Percentiles rank a stretch among this genome's conserved stretches.
Evolutionary conservation across 1,140 invertebrate species (phyloP).

Genomic region (Trichomalopsis sarcophagae): DNA sequence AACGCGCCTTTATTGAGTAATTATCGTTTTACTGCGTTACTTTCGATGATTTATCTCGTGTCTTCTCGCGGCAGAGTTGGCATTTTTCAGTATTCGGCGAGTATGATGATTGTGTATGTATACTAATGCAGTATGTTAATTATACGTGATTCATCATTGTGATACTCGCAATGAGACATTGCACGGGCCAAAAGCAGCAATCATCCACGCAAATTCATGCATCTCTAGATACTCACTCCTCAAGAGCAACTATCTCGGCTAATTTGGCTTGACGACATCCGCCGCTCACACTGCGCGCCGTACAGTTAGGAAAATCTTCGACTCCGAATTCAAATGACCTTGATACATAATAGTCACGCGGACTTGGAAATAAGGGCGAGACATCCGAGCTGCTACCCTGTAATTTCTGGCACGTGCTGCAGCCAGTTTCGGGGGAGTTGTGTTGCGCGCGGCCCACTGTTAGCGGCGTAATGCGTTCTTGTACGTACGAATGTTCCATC

Average conservation of each 20-base stretch:
- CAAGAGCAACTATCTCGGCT: background rate
- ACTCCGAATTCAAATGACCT: conserved; percentile 71
- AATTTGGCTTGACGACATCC: conserved; percentile 39
- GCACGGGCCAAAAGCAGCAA: no score
- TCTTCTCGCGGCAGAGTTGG: no score
- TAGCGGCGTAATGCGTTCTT: no score
- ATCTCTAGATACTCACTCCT: background rate
- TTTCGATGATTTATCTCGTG: conserved; percentile 34
- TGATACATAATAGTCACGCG: conserved; percentile 43
- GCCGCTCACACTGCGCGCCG: no score
- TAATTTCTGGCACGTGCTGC: conserved; percentile 73
- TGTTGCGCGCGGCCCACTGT: background rate
- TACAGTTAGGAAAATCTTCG: conserved; percentile 59
- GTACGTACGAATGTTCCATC: conserved; percentile 68
- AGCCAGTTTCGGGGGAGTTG: background rate
- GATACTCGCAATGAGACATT: no score
- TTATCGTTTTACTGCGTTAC: conserved; percentile 43
- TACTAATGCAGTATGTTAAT: background rate
- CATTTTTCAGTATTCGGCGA: no score
- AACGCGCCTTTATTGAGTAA: conserved; percentile 41
- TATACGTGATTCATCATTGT: background rate
- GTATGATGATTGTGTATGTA: no score
- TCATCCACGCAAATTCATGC: background rate
- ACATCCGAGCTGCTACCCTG: conserved; percentile 59
- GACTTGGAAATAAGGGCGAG: conserved; percentile 54